Base-by-base conservation (phyloP, 2,797 vertebrate genomes). In the Huso huso region DNA sequence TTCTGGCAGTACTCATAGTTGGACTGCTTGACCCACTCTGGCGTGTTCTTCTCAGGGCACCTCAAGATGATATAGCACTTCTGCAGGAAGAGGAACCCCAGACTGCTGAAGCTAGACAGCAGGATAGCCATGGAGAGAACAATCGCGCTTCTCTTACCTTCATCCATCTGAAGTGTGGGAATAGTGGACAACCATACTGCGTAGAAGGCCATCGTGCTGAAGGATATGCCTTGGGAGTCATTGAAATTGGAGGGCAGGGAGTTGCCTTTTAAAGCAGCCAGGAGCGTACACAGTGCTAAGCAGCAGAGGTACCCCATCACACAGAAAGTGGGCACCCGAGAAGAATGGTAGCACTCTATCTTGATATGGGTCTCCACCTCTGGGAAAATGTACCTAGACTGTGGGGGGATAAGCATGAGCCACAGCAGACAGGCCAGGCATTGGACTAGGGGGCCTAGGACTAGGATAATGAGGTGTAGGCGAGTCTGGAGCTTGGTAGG, bases 41-140 rank as follows among this genome's bases (percentile, higher is more conserved):
- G 10, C 3, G 66, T 63, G n/a, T 67, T 67, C 12, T 12, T 58
- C 5, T 63, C 9, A 8, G 66, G 58, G 23, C 48, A 4, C 37
- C 23, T n/a, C 10, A 67, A 63, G 48, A 49, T 67, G 11, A 67
- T n/a, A 12, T 67, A 67, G 66, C 58, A 67, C n/a, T 60, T 67
- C 52, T 63, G 66, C 37, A 67, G 50, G 37, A 67, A 49, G 10
- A 67, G 10, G 18, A 58, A 63, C 10, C 48, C 57, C 10, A 63
- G 58, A 18, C 15, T 8, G 3, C 57, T 13, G 58, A 23, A 63
- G 66, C 18, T 48, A 58, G 66, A 49, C 10, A 61, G 10, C 10
- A 63, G 9, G 9, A 67, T 67, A 48, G 66, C 23, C 9, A 67
- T 3, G 5, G 13, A 6, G 13, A 12, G 9, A 4, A 63, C 37